Evolutionary conservation across 2,888 invertebrate species (phyloP).

Genomic region (Ommatoiulus sabulosus): DNA sequence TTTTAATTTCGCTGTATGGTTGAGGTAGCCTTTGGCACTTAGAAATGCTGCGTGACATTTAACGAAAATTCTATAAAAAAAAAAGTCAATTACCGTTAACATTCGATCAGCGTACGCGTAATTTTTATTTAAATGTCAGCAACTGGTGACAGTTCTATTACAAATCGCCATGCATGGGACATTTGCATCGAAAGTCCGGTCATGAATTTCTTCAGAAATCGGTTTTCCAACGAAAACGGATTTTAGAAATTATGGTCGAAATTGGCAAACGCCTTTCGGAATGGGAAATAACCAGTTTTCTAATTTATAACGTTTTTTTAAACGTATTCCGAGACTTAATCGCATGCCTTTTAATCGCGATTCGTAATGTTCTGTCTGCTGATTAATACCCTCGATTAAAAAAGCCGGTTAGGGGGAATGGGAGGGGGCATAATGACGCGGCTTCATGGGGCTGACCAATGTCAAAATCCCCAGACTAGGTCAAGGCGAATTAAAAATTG

Average conservation of each 20-base stretch:
- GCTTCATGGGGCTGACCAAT: conserved; percentile 21
- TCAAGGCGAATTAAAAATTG: conserved; percentile 11
- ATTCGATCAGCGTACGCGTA: neutral
- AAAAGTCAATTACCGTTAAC: neutral
- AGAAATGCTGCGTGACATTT: neutral
- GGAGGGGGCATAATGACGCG: neutral
- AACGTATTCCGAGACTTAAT: neutral
- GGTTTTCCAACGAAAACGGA: neutral
- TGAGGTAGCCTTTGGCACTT: neutral
- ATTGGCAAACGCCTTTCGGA: neutral
- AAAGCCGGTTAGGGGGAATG: conserved; percentile 14
- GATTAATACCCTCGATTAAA: neutral
- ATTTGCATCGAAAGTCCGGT: neutral
- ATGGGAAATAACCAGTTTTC: neutral
- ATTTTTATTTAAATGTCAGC: neutral
- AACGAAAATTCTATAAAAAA: neutral
- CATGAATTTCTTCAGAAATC: neutral
- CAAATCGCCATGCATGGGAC: neutral
- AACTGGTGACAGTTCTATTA: conserved; percentile 24
- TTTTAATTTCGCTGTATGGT: neutral
- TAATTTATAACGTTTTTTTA: neutral
- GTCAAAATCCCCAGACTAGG: conserved; percentile 33
- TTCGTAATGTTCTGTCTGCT: neutral
- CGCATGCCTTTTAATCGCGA: neutral
- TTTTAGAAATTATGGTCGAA: neutral